A percentile compares a stretch with the other conserved stretches of the same genome.
These are phyloP conservation scores for Aphelenchoides besseyi DNA, from an alignment of 1,140 invertebrate genomes.

Conservation along the genomic window DNA sequence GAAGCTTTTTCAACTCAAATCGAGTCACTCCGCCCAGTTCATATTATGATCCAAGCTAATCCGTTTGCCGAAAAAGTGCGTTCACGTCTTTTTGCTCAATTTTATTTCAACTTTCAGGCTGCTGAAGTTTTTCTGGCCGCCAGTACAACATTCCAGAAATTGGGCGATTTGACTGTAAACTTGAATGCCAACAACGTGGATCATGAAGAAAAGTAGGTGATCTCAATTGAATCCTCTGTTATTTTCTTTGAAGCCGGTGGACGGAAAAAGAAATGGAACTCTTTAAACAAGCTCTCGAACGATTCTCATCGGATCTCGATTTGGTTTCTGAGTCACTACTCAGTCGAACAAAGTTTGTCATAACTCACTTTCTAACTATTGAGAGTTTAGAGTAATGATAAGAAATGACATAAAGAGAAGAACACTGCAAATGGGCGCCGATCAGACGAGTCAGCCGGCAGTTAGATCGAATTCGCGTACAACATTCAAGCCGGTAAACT, in stretches of 20 bases:
- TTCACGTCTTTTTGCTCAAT: background rate
- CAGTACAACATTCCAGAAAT: conserved; percentile 13
- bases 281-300: background rate
- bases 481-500: conserved; percentile 6
- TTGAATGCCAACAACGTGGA: conserved; percentile 16
- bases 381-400: conserved; percentile 11
- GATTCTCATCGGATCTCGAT: conserved; percentile 11
- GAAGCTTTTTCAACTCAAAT: no score
- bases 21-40: no score
- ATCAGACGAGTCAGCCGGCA: background rate
- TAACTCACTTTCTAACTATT: background rate
- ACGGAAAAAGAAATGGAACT: conserved; percentile 14
- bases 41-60: conserved; percentile 4
- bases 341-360: conserved; percentile 4
- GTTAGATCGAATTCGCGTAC: background rate
- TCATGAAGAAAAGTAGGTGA: conserved; percentile 20
- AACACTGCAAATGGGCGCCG: conserved; percentile 15
- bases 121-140: conserved; percentile 12
- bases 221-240: background rate
- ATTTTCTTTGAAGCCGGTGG: conserved; percentile 12
- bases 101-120: conserved; percentile 4
- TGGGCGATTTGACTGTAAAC: conserved; percentile 14
- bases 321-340: conserved; percentile 7
- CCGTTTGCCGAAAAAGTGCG: background rate
- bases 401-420: conserved; percentile 15